These are phyloP conservation scores for Poecile atricapillus DNA, from an alignment of 2,113 vertebrate genomes.

Conservation along the genomic window DNA sequence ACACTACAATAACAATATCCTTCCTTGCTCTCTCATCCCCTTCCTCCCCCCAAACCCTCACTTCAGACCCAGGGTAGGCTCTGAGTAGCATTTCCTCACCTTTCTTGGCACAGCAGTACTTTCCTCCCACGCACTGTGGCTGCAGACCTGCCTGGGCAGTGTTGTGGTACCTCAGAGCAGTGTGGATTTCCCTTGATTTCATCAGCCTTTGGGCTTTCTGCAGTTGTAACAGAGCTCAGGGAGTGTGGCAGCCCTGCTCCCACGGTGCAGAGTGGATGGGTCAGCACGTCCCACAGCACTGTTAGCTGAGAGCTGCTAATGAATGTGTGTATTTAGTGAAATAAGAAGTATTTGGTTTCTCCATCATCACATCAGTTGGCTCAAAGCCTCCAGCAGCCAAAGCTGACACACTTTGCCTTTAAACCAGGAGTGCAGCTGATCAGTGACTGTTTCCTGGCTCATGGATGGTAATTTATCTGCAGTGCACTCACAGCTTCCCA, in stretches of 20 bases:
- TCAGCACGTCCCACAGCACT: neutral
- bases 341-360: neutral
- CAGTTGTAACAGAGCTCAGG: neutral
- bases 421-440: neutral
- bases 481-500: neutral
- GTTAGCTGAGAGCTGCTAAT: neutral
- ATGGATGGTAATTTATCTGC: neutral
- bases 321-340: neutral
- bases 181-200: neutral
- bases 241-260: neutral
- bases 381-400: neutral
- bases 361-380: neutral
- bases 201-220: neutral
- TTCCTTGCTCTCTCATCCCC: neutral
- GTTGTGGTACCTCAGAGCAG: neutral
- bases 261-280: fast-evolving
- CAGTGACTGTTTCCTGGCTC: neutral
- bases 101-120: neutral
- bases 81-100: neutral
- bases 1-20: neutral
- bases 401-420: neutral
- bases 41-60: neutral
- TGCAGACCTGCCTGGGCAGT: neutral
- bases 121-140: neutral
- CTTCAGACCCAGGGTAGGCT: neutral